Evolutionary conservation across 2,888 invertebrate species (phyloP).

Genomic region (Teinopalpus imperialis): DNA sequence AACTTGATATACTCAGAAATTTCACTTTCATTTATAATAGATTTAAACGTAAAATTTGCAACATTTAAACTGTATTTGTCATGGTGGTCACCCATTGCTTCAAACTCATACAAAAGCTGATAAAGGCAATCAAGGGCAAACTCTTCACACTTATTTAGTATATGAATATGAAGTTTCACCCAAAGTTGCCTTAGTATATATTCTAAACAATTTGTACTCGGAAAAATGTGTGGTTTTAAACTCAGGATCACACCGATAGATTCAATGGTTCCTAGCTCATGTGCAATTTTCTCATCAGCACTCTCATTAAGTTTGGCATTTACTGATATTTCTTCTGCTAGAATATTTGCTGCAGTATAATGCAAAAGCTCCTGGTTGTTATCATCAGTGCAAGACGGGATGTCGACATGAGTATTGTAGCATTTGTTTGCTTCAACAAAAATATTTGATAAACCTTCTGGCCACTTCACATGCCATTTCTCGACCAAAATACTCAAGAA

Average conservation of each 20-base stretch:
- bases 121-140: conserved; percentile 68
- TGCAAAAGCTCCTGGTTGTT: conserved; percentile 58
- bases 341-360: conserved; percentile 59
- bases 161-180: conserved; percentile 66
- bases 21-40: conserved; percentile 58
- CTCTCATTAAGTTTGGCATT: conserved; percentile 55
- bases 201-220: conserved; percentile 56
- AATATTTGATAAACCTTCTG: conserved; percentile 77
- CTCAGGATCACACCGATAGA: conserved; percentile 60
- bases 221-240: conserved; percentile 61
- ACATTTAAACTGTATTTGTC: conserved; percentile 54
- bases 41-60: conserved; percentile 65
- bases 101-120: conserved; percentile 67
- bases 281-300: conserved; percentile 41
- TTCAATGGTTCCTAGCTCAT: conserved; percentile 60
- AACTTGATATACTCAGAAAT: conserved; percentile 60
- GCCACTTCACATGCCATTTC: conserved; percentile 86
- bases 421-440: conserved; percentile 84
- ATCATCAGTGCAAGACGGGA: conserved; percentile 60
- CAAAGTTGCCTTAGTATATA: conserved; percentile 63
- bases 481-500: conserved; percentile 80
- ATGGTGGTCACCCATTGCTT: conserved; percentile 65
- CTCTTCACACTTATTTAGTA: conserved; percentile 65
- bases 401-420: conserved; percentile 70
- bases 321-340: conserved; percentile 66